Percentiles rank a stretch among this genome's conserved stretches.
These are phyloP conservation scores for Lampris incognitus DNA, from an alignment of 2,113 vertebrate genomes.

Conservation along the genomic window DNA sequence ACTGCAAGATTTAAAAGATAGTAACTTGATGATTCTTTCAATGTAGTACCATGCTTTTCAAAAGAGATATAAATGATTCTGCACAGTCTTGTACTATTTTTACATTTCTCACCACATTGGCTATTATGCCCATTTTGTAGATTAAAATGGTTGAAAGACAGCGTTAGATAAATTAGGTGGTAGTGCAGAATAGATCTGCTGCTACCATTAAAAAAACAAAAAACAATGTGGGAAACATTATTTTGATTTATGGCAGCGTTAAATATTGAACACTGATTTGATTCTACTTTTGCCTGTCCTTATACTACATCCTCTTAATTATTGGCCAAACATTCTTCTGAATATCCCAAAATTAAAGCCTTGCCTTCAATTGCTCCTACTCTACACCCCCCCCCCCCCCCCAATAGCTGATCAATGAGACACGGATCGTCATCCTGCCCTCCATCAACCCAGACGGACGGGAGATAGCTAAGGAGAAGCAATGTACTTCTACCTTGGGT, in stretches of 20 bases:
- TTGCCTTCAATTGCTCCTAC: not conserved
- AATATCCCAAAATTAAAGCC: not conserved
- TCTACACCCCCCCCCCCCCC: not conserved
- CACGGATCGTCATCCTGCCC: constrained; percentile 93
- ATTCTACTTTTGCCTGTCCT: not conserved
- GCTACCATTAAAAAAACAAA: too few relatives aligned
- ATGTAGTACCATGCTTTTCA: too few relatives aligned
- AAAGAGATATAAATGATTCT: too few relatives aligned
- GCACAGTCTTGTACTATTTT: too few relatives aligned
- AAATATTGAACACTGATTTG: not conserved
- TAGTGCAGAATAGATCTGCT: too few relatives aligned
- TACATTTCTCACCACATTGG: not conserved
- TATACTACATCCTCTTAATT: too few relatives aligned
- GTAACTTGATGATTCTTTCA: too few relatives aligned
- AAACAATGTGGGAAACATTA: not conserved
- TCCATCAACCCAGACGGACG: constrained; percentile 95
- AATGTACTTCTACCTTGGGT: constrained; percentile 88
- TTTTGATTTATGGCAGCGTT: not conserved
- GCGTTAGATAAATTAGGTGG: too few relatives aligned
- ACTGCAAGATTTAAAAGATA: too few relatives aligned
- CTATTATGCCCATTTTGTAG: not conserved
- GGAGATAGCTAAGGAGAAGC: constrained; percentile 88
- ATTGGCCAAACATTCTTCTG: not conserved
- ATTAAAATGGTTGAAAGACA: too few relatives aligned
- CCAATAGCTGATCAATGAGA: constrained; percentile 90